Percentiles rank a stretch among this genome's conserved stretches.
phyloP scores from a whole-genome alignment of 2,797 vertebrate species.

The Toxotes lorentzi region DNA sequence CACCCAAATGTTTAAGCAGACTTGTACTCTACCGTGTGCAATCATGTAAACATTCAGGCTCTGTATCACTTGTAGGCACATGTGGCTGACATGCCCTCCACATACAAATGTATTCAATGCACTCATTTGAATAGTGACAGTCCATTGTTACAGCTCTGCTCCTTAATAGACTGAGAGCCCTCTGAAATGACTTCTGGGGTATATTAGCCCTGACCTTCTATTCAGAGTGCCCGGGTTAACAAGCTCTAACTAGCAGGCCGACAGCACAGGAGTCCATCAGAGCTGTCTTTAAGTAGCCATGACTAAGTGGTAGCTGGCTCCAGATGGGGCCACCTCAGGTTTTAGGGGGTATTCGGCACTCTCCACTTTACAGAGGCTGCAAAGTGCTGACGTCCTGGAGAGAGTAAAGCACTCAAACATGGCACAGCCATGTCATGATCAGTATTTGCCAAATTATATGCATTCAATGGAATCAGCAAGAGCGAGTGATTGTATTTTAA shows the following conservation, averaged over 20 bases:
- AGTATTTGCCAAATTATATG: not conserved
- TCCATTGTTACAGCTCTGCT: slow-evolving; percentile 45
- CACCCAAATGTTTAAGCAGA: slow-evolving; percentile 16
- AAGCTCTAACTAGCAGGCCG: slow-evolving; percentile 60
- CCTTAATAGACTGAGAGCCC: slow-evolving; percentile 43
- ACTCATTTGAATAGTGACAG: slow-evolving; percentile 36
- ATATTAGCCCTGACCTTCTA: slow-evolving; percentile 71
- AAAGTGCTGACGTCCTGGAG: slow-evolving; percentile 9
- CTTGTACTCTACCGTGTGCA: not conserved
- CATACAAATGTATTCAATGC: slow-evolving; percentile 29
- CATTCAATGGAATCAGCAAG: not conserved
- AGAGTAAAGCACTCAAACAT: slow-evolving; percentile 16
- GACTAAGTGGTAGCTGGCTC: slow-evolving; percentile 66
- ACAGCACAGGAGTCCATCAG: slow-evolving; percentile 66
- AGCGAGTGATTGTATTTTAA: slow-evolving; percentile 6
- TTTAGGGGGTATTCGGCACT: slow-evolving; percentile 28
- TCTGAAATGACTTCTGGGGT: slow-evolving; percentile 47
- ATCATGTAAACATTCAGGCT: not conserved
- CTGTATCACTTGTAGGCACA: not conserved
- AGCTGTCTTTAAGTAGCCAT: slow-evolving; percentile 70
- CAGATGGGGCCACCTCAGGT: slow-evolving; percentile 36
- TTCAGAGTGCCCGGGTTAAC: slow-evolving; percentile 57
- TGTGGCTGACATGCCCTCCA: not conserved
- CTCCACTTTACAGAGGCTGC: slow-evolving; percentile 17
- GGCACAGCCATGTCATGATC: slow-evolving; percentile 7